These are phyloP conservation scores for Shinisaurus crocodilurus DNA, from an alignment of 2,113 vertebrate species.

Conservation along the genomic window DNA sequence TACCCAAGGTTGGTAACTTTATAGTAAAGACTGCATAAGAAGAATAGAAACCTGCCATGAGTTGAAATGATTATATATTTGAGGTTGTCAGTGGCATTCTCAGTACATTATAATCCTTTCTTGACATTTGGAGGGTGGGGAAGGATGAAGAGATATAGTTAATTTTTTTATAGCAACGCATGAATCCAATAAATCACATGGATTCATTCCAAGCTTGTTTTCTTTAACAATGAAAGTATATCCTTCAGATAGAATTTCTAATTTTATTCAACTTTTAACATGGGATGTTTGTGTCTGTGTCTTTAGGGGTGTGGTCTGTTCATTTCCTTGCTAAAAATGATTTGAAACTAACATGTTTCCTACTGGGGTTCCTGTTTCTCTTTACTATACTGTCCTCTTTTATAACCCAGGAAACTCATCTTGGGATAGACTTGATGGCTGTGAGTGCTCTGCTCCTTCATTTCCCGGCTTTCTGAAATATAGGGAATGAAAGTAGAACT, in stretches of 20 bases:
- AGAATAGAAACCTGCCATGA: neutral
- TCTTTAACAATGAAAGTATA: neutral
- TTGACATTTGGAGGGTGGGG: neutral
- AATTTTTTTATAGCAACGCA: neutral
- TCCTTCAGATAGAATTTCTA: neutral
- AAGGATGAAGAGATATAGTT: neutral
- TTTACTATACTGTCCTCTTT: conserved; percentile 42
- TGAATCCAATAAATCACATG: neutral
- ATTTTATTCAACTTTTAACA: conserved; percentile 15
- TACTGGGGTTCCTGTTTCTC: conserved; percentile 41
- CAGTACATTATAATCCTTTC: neutral
- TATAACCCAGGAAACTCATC: conserved; percentile 18
- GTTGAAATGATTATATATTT: neutral
- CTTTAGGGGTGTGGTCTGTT: conserved; percentile 45
- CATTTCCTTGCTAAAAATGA: conserved; percentile 63
- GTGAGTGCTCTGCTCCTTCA: conserved; percentile 35
- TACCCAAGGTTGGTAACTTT: conserved; percentile 91
- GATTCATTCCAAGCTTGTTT: neutral
- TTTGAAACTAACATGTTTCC: conserved; percentile 62
- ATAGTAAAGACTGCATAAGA: neutral
- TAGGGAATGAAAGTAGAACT: neutral
- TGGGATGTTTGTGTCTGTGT: neutral
- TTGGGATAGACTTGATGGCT: conserved; percentile 28
- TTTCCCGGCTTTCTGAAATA: conserved; percentile 3
- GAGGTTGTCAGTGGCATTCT: neutral